Conservation (phyloP, 2,113 vertebrate genomes). For the Pseudolaguvia tuberculata region DNA sequence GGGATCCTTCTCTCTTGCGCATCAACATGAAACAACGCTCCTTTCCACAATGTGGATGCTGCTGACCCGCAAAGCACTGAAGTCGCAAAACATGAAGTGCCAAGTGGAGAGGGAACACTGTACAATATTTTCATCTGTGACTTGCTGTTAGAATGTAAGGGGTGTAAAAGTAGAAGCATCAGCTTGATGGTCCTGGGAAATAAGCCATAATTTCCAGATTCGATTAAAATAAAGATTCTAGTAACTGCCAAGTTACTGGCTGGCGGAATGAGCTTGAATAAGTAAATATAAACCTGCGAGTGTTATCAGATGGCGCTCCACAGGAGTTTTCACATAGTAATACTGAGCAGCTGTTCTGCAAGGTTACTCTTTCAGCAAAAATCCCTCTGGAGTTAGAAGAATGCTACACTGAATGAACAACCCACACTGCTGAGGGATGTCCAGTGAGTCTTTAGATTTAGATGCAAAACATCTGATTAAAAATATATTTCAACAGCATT, state of each 20-base stretch:
- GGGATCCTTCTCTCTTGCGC: too few relatives aligned
- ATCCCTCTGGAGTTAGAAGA: background rate
- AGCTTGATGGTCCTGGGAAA: too few relatives aligned
- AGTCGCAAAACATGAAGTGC: too few relatives aligned
- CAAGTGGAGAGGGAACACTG: too few relatives aligned
- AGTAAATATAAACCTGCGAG: background rate
- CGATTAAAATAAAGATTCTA: background rate
- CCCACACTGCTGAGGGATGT: background rate
- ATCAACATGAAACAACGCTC: too few relatives aligned
- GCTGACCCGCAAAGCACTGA: too few relatives aligned
- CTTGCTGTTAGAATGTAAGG: too few relatives aligned
- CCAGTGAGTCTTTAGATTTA: background rate
- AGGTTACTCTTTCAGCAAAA: constrained; percentile 16
- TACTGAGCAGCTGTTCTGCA: constrained; percentile 33
- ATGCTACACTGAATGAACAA: background rate
- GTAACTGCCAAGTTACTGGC: background rate
- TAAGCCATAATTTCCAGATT: background rate
- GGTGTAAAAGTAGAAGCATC: too few relatives aligned
- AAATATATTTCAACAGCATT: background rate
- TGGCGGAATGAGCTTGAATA: background rate
- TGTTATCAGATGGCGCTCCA: constrained; percentile 40
- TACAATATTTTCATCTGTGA: too few relatives aligned
- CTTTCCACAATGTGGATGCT: too few relatives aligned
- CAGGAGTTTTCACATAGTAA: constrained; percentile 34
- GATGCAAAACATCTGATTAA: background rate